phyloP scores from a whole-genome alignment of 2,888 invertebrate genomes.

The Vesta saturnalis region DNA sequence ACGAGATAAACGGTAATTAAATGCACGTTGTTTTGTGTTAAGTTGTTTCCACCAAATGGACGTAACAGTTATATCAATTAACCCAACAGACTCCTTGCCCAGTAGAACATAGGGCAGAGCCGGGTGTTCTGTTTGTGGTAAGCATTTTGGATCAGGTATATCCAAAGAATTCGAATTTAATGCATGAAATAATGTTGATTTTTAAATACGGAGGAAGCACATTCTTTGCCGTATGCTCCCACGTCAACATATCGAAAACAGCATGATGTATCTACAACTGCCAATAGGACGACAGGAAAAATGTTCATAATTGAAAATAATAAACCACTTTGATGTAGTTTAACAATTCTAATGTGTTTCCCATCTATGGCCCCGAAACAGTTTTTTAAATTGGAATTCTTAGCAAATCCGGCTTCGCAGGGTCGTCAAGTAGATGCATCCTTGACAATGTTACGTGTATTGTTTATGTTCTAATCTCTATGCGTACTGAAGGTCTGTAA shows the following conservation, averaged over 20 bases:
- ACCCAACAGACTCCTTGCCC: too few relatives aligned
- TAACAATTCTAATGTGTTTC: too few relatives aligned
- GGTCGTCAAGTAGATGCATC: constrained; percentile 42
- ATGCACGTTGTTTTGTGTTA: not conserved
- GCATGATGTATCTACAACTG: constrained; percentile 44
- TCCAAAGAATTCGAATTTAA: constrained; percentile 41
- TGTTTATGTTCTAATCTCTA: constrained; percentile 51
- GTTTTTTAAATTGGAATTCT: constrained; percentile 43
- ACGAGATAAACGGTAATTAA: constrained; percentile 11
- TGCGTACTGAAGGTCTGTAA: constrained; percentile 49
- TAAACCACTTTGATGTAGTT: constrained; percentile 44
- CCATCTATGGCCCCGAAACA: too few relatives aligned
- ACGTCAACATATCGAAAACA: constrained; percentile 46
- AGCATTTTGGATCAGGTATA: too few relatives aligned
- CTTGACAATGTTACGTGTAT: constrained; percentile 48
- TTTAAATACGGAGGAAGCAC: constrained; percentile 43
- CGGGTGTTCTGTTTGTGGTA: constrained; percentile 38
- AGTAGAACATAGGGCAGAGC: constrained; percentile 43
- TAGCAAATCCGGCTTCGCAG: constrained; percentile 43
- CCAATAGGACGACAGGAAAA: not conserved
- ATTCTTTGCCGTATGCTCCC: constrained; percentile 44
- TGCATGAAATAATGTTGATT: constrained; percentile 42
- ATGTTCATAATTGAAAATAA: too few relatives aligned
- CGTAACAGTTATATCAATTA: constrained; percentile 5
- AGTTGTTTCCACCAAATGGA: not conserved